A percentile compares a stretch with the other conserved stretches of the same genome.
These are phyloP conservation scores for Oscheius myriophilus DNA, from an alignment of 2,888 invertebrate genomes.

Conservation along the genomic window DNA sequence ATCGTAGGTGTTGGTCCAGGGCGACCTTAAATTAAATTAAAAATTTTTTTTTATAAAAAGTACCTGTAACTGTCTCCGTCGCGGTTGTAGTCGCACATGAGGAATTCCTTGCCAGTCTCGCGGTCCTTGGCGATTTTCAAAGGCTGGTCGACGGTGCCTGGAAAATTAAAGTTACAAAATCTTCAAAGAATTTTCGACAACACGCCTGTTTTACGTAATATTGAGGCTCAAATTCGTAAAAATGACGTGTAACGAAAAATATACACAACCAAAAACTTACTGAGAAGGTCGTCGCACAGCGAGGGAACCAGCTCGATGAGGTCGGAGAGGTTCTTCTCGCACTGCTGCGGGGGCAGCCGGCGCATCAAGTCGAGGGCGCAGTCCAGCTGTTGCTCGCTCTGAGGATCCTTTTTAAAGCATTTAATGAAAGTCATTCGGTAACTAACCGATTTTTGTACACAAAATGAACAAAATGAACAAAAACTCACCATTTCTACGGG, in stretches of 20 bases:
- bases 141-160: slow-evolving; percentile 86
- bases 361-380: slow-evolving; percentile 98
- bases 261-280: slow-evolving; percentile 28
- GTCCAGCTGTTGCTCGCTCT: slow-evolving; percentile 81
- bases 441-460: background rate
- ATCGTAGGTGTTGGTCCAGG: slow-evolving; percentile 98
- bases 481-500: slow-evolving; percentile 9
- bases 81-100: slow-evolving; percentile 97
- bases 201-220: too few species aligned
- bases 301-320: slow-evolving; percentile 84
- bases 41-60: slow-evolving; percentile 18
- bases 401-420: background rate
- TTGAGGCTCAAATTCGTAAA: too few species aligned
- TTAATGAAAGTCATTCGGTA: too few species aligned
- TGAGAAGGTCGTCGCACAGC: slow-evolving; percentile 51
- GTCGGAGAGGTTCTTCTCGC: slow-evolving; percentile 96
- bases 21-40: slow-evolving; percentile 85
- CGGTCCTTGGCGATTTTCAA: slow-evolving; percentile 93
- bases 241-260: background rate
- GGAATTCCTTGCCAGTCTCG: slow-evolving; percentile 92
- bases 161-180: background rate
- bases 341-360: slow-evolving; percentile 96
- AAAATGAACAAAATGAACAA: slow-evolving; percentile 1
- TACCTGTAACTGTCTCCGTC: slow-evolving; percentile 96
- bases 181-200: background rate